Conservation (phyloP, 2,797 vertebrate species). For the Premnoplex brunnescens region DNA sequence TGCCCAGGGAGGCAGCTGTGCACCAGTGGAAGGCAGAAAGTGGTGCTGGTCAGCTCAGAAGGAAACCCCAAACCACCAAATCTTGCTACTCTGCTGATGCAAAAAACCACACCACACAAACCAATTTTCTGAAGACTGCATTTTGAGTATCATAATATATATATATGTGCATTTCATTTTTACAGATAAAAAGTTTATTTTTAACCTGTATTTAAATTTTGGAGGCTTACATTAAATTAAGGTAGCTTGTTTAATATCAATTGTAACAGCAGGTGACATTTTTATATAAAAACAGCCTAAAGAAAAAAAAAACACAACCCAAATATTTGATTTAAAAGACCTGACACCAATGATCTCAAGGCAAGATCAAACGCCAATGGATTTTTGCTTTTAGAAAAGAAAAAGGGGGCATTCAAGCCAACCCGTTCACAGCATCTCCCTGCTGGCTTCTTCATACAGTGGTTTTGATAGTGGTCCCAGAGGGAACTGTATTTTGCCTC, state of each 20-base stretch:
- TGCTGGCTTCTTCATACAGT: constrained; percentile 77
- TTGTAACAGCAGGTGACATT: constrained; percentile 78
- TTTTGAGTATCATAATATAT: constrained; percentile 83
- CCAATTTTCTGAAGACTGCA: constrained; percentile 79
- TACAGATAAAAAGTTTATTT: constrained; percentile 80
- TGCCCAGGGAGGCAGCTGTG: neutral
- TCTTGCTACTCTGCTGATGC: constrained; percentile 68
- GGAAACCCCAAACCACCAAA: constrained; percentile 64
- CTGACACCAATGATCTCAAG: constrained; percentile 76
- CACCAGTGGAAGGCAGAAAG: neutral
- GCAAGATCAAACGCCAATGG: constrained; percentile 66
- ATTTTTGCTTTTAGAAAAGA: constrained; percentile 72
- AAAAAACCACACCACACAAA: constrained; percentile 78
- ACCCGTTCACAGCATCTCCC: constrained; percentile 72
- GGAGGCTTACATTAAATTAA: constrained; percentile 80
- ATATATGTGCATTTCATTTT: constrained; percentile 78
- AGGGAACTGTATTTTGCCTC: constrained; percentile 72
- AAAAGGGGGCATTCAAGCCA: constrained; percentile 70
- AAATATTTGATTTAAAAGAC: constrained; percentile 76
- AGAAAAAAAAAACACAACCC: constrained; percentile 8
- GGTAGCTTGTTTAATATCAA: constrained; percentile 76
- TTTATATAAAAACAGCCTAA: constrained; percentile 80
- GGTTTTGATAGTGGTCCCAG: constrained; percentile 80
- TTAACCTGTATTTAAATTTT: constrained; percentile 77
- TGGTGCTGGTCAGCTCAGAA: neutral